Evolutionary conservation across 2,888 invertebrate species (phyloP).

Genomic region (Agonopterix alstromeriana): DNA sequence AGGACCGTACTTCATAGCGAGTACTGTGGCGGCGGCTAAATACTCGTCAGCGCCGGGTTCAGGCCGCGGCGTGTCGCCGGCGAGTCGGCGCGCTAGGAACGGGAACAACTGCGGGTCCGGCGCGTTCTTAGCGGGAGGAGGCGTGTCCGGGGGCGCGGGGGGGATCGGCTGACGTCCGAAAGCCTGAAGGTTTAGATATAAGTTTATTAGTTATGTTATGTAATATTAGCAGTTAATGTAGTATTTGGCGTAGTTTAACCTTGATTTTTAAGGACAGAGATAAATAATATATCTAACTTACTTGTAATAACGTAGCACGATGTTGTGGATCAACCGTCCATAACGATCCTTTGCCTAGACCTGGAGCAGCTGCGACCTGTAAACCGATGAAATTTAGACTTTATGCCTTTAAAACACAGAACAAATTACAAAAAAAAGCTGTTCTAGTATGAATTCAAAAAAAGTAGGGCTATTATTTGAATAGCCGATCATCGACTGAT

Average conservation of each 20-base stretch:
- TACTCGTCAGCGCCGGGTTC: slow-evolving; percentile 82
- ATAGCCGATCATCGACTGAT: too few species aligned
- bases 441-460: too few species aligned
- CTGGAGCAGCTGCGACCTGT: slow-evolving; percentile 72
- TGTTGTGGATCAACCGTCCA: slow-evolving; percentile 98
- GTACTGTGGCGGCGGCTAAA: slow-evolving; percentile 90
- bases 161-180: slow-evolving; percentile 92
- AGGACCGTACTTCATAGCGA: slow-evolving; percentile 91
- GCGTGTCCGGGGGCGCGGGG: slow-evolving; percentile 23
- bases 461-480: too few species aligned
- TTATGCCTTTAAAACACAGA: too few species aligned
- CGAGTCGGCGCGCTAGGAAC: slow-evolving; percentile 84
- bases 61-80: slow-evolving; percentile 43
- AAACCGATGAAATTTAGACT: background rate
- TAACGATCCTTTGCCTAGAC: slow-evolving; percentile 94
- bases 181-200: slow-evolving; percentile 76
- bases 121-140: slow-evolving; percentile 58
- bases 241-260: too few species aligned
- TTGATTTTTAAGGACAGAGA: too few species aligned
- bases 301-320: slow-evolving; percentile 83
- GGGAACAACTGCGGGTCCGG: slow-evolving; percentile 89
- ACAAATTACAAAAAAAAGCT: too few species aligned
- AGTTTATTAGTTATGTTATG: too few species aligned
- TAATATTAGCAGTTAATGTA: too few species aligned
- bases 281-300: slow-evolving; percentile 11